phyloP scores from a whole-genome alignment of 2,888 invertebrate genomes.

The Leptothorax acervorum region DNA sequence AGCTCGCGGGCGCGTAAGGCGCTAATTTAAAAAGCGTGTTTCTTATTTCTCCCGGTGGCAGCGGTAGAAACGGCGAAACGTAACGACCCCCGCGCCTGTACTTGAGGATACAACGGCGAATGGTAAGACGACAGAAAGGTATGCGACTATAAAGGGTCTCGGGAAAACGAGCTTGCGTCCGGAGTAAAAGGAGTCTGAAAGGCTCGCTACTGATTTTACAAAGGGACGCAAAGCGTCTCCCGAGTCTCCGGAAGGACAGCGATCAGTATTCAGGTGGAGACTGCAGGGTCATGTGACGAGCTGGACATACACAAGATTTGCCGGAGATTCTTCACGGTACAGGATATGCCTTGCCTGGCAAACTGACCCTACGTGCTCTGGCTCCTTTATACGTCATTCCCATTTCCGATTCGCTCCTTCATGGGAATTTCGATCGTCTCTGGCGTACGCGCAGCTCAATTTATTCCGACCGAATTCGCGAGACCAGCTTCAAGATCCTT shows the following conservation, averaged over 20 bases:
- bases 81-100: conserved; percentile 58
- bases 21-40: conserved; percentile 62
- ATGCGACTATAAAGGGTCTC: conserved; percentile 62
- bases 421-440: conserved; percentile 75
- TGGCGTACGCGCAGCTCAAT: conserved; percentile 61
- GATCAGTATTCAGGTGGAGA: conserved; percentile 76
- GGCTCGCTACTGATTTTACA: conserved; percentile 79
- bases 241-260: conserved; percentile 57
- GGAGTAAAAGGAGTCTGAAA: conserved; percentile 72
- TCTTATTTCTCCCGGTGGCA: conserved; percentile 42
- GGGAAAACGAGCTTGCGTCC: conserved; percentile 52
- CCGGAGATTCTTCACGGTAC: conserved; percentile 78
- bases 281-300: conserved; percentile 77
- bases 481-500: conserved; percentile 33
- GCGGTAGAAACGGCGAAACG: conserved; percentile 32
- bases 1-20: conserved; percentile 24
- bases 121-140: conserved; percentile 62
- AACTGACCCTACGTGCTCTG: conserved; percentile 81
- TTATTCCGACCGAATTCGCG: conserved; percentile 65
- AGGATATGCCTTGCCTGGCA: conserved; percentile 79
- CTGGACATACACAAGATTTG: conserved; percentile 80
- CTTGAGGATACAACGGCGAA: conserved; percentile 57
- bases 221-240: conserved; percentile 76
- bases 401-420: conserved; percentile 77
- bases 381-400: conserved; percentile 79